phyloP scores from a whole-genome alignment of 23 tunicate genomes.

The Pegea sp. region DNA sequence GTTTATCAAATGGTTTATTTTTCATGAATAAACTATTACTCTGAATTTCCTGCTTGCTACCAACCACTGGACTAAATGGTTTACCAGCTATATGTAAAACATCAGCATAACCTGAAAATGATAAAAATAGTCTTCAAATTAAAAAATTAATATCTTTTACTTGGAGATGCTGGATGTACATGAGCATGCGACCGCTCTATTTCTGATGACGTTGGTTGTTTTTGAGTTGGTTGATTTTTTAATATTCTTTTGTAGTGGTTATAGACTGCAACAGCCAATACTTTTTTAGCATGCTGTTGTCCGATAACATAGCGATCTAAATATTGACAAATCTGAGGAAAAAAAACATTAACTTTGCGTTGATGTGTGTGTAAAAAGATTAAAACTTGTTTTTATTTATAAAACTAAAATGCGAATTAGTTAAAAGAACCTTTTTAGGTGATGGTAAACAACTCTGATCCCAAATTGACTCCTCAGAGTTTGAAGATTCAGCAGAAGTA shows the following conservation, averaged over 20 bases:
- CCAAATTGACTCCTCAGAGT: constrained; percentile 24
- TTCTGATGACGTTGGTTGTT: constrained; percentile 8
- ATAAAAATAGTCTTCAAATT: background rate
- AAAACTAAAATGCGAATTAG: background rate
- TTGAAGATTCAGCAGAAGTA: constrained; percentile 6
- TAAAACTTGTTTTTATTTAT: background rate
- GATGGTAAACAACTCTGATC: constrained; percentile 62
- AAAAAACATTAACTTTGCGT: no score
- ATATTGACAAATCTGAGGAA: constrained; percentile 39
- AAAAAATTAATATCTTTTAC: background rate
- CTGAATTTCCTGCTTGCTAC: background rate
- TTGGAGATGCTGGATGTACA: background rate
- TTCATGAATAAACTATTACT: background rate
- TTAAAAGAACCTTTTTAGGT: constrained; percentile 54
- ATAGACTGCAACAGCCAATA: constrained; percentile 78
- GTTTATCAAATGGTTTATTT: constrained; percentile 4
- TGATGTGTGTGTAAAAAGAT: no score
- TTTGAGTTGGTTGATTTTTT: constrained; percentile 29
- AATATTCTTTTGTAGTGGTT: constrained; percentile 83
- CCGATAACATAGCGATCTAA: constrained; percentile 83
- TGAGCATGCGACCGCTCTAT: constrained; percentile 27
- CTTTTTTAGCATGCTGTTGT: constrained; percentile 75
- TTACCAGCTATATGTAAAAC: constrained; percentile 68
- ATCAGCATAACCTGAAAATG: constrained; percentile 8
- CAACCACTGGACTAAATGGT: constrained; percentile 5